Conservation (phyloP, 2,888 invertebrate genomes). For the Ichneumon xanthorius region DNA sequence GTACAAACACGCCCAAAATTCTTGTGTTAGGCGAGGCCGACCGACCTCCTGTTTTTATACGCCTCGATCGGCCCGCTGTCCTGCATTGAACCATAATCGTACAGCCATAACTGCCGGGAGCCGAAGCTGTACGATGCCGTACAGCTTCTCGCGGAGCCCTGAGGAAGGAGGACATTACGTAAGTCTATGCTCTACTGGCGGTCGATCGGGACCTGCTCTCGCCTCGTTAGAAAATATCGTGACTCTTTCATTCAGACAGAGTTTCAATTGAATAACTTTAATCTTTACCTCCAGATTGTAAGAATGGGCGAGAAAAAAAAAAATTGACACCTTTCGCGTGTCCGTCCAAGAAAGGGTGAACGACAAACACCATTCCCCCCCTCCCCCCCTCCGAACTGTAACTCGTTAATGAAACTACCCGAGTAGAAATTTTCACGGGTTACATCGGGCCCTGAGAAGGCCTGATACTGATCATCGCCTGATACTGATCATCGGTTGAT, state of each 20-base stretch:
- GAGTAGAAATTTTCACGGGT: too few species aligned
- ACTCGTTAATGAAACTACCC: neutral
- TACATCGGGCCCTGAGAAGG: too few species aligned
- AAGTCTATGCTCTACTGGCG: constrained; percentile 20
- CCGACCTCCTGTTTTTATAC: constrained; percentile 11
- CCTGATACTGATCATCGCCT: too few species aligned
- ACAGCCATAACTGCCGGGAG: constrained; percentile 22
- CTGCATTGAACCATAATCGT: constrained; percentile 25
- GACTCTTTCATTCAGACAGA: constrained; percentile 36
- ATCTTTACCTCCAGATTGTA: constrained; percentile 18
- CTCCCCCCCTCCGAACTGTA: neutral
- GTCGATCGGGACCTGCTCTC: constrained; percentile 39
- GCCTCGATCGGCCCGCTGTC: neutral
- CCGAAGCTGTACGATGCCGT: constrained; percentile 11
- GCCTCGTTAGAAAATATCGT: constrained; percentile 49
- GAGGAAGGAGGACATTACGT: constrained; percentile 44
- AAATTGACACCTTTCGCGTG: neutral
- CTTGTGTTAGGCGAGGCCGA: constrained; percentile 10
- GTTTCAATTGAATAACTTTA: constrained; percentile 47
- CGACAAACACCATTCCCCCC: neutral
- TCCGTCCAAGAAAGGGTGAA: neutral
- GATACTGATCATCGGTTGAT: too few species aligned
- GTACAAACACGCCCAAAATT: constrained; percentile 9
- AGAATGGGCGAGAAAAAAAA: neutral
- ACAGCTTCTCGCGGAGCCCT: constrained; percentile 26